Evolutionary conservation across 2,113 vertebrate genomes (phyloP), one percentile per base, ranked within the genome.

Genomic region (Macroglossus sobrinus): DNA sequence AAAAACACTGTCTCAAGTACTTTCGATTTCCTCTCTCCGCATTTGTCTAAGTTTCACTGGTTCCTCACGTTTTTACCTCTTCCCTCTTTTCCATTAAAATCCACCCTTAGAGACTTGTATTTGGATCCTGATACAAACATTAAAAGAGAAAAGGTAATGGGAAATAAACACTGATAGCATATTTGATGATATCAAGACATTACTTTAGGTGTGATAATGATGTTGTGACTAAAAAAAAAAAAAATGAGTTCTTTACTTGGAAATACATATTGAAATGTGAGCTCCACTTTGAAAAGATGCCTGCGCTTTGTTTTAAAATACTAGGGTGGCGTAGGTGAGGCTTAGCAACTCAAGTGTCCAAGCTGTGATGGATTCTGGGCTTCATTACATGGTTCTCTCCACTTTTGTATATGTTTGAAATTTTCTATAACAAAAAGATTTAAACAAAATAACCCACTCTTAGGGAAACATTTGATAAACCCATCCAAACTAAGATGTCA

Each of bases 391-490:
- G 38, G 43, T 50, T 64, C 38, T n/a, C 57, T 50, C 40, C 53
- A 38, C 45, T 53, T 69, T 35, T 35, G 40, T 53, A 16, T 24
- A 74, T 13, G 13, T 45, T 84, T 78, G 30, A 43, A 64, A 97
- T 71, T 92, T 89, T 71, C 61, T 72, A 14, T 38, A 79, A 92
- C 55, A 69, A 88, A 91, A 64, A 61, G 7, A 6, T 38, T 28
- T 38, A 12, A 12, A 12, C 12, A 12, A 47, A 47, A 50, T 26
- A 89, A 43, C 68, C 40, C 43, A 33, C 45, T 85, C 45, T 85
- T 82, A 61, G 3, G 43, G 45, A 94, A 91, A 84, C 28, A 85
- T 40, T n/a, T 72, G 69, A 94, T 92, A 93, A 93, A 84, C 38
- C 75, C 53, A 75, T 47, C 47, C 26, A 85, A 43, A 38, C 59